Percentiles rank a stretch among this genome's conserved stretches.
phyloP scores from a whole-genome alignment of 2,797 vertebrate species.

The Trichosurus vulpecula region DNA sequence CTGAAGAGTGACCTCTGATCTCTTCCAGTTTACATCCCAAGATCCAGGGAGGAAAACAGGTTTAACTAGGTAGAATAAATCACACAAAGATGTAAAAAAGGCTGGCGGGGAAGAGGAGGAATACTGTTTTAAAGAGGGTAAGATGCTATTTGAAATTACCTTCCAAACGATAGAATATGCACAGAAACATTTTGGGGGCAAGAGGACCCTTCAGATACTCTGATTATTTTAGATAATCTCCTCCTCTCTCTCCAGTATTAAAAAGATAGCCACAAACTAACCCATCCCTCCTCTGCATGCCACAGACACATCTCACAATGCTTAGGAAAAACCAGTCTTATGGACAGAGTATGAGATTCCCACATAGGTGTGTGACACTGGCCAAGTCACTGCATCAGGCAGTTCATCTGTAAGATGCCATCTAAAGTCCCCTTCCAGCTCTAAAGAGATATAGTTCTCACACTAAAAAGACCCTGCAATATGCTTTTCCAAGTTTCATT shows the following conservation, averaged over 20 bases:
- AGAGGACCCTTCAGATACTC: background rate
- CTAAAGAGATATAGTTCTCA: background rate
- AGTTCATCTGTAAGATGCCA: background rate
- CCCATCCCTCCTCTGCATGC: background rate
- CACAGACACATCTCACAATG: background rate
- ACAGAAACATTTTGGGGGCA: background rate
- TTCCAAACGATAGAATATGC: background rate
- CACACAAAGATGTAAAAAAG: background rate
- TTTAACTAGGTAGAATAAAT: background rate
- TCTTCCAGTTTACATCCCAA: background rate
- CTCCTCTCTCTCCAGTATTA: background rate
- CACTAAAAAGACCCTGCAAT: background rate
- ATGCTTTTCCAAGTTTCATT: conserved; percentile 26
- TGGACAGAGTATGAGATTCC: background rate
- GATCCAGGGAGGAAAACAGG: background rate
- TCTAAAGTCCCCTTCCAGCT: background rate
- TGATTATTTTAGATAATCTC: background rate
- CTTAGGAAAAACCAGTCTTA: background rate
- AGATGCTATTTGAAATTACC: background rate
- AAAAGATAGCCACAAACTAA: background rate
- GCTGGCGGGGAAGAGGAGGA: background rate
- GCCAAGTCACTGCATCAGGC: background rate
- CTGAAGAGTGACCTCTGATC: background rate
- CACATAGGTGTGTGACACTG: background rate
- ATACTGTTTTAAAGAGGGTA: background rate